These are phyloP conservation scores for Drosophila greeni DNA, from an alignment of 2,888 invertebrate genomes.

Conservation along the genomic window DNA sequence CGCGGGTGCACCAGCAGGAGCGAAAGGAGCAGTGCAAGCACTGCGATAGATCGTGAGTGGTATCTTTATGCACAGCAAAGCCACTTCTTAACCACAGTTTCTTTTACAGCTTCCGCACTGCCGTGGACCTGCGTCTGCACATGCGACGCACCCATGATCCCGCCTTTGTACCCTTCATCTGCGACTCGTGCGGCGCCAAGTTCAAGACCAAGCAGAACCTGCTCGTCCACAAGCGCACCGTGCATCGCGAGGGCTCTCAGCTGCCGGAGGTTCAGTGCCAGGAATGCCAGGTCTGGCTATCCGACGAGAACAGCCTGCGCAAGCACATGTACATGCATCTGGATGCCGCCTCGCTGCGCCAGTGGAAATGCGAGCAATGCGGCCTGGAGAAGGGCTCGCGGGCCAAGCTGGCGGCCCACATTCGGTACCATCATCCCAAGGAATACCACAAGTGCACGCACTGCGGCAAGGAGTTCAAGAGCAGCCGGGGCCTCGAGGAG, in stretches of 20 bases:
- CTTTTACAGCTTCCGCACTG: slow-evolving; percentile 36
- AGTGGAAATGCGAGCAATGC: slow-evolving; percentile 45
- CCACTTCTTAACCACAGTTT: neutral
- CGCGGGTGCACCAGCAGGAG: slow-evolving; percentile 43
- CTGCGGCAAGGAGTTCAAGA: slow-evolving; percentile 49
- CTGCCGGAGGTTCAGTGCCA: slow-evolving; percentile 47
- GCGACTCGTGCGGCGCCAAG: slow-evolving; percentile 45
- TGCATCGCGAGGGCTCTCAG: slow-evolving; percentile 45
- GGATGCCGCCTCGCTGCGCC: slow-evolving; percentile 36
- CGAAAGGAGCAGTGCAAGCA: slow-evolving; percentile 42
- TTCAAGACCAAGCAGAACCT: slow-evolving; percentile 54
- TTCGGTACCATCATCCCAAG: slow-evolving; percentile 47
- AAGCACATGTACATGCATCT: slow-evolving; percentile 46
- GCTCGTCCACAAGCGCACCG: slow-evolving; percentile 40
- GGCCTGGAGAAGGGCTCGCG: slow-evolving; percentile 42
- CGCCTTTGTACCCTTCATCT: slow-evolving; percentile 46
- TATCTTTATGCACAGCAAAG: neutral
- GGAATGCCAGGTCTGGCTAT: slow-evolving; percentile 46
- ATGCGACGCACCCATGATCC: slow-evolving; percentile 47
- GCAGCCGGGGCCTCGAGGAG: slow-evolving; percentile 53
- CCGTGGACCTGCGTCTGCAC: slow-evolving; percentile 43
- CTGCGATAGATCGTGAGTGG: slow-evolving; percentile 42
- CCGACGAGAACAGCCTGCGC: slow-evolving; percentile 41
- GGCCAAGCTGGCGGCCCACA: slow-evolving; percentile 41
- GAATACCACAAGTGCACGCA: slow-evolving; percentile 46